Base-by-base conservation (phyloP, 1,140 invertebrate species). In the Diorhabda carinulata region DNA sequence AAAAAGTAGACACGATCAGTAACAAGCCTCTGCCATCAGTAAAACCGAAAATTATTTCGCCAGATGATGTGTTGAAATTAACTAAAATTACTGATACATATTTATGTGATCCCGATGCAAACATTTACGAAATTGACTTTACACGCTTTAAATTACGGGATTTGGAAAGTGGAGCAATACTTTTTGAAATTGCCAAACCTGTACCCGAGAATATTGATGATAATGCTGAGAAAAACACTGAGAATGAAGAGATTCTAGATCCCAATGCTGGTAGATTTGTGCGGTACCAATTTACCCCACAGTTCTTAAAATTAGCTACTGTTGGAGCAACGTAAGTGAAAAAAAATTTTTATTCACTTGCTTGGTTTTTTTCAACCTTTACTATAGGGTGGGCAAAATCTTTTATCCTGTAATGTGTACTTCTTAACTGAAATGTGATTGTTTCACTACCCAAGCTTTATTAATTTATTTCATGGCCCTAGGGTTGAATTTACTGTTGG, bases 111-210 rank as follows among this genome's bases (percentile, higher is more conserved):
- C 92, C 95, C 25, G 95, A 98, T 77, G 96, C 94, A 41, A 99
- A 99, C 83, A 86, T 97, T 65, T 99, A 95, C 84, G 94, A 98
- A 75, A 99, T 99, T 79, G 97, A 99, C 82, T 99, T 99, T 83
- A 97, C 95, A 43, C 87, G 94, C 72, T 99, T 99, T 82, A 97
- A 98, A 86, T 96, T 99, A 71, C 85, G 97, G 67, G 97, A 99
- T 82, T 86, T 99, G 79, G 96, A 98, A 77, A 93, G 91, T 70
- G 94, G 93, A 40, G 91, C 90, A 5, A 89, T 97, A 57, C 84
- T 99, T 41, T 99, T 99, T 86, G 97, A 99, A 86, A 98, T 99
- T 68, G 93, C 94, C 4, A 98, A 99, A 81, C 96, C 96, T 43
- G 86, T 86, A 58, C 79, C 81, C 64, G 84, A 87, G 60, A 82